Conservation (phyloP, 2,797 vertebrate genomes). For the Helarctos malayanus region DNA sequence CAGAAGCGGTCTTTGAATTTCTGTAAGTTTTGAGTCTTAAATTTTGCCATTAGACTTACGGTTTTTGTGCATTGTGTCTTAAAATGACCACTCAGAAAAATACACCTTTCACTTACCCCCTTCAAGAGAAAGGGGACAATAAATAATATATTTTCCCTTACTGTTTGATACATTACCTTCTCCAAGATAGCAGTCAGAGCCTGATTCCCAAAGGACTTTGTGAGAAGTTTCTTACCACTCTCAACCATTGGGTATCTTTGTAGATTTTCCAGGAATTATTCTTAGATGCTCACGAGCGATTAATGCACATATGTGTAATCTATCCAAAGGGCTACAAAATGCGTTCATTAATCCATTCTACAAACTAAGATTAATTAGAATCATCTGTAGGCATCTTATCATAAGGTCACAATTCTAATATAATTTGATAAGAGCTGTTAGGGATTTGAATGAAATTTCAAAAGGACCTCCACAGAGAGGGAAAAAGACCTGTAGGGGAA, state of each 20-base stretch:
- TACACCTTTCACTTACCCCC: background rate
- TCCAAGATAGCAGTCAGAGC: conserved; percentile 6
- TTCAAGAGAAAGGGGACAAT: background rate
- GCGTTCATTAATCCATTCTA: conserved; percentile 67
- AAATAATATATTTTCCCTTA: background rate
- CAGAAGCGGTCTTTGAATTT: conserved; percentile 7
- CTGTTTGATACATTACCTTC: background rate
- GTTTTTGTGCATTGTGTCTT: conserved; percentile 31
- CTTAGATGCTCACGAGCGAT: conserved; percentile 56
- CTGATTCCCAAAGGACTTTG: conserved; percentile 9
- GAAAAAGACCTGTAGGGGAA: conserved; percentile 8
- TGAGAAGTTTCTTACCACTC: conserved; percentile 34
- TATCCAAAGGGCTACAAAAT: conserved; percentile 65
- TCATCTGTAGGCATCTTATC: conserved; percentile 61
- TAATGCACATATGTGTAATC: conserved; percentile 51
- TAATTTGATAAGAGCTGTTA: conserved; percentile 65
- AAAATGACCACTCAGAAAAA: conserved; percentile 5
- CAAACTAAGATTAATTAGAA: conserved; percentile 78
- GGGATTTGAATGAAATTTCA: conserved; percentile 75
- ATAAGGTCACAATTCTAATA: conserved; percentile 69
- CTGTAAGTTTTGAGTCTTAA: background rate
- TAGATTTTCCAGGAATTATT: conserved; percentile 71
- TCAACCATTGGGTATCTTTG: background rate
- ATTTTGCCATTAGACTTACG: background rate
- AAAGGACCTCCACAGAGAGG: conserved; percentile 56